phyloP scores from a whole-genome alignment of 2,113 vertebrate genomes.

The Nesogale talazaci region DNA sequence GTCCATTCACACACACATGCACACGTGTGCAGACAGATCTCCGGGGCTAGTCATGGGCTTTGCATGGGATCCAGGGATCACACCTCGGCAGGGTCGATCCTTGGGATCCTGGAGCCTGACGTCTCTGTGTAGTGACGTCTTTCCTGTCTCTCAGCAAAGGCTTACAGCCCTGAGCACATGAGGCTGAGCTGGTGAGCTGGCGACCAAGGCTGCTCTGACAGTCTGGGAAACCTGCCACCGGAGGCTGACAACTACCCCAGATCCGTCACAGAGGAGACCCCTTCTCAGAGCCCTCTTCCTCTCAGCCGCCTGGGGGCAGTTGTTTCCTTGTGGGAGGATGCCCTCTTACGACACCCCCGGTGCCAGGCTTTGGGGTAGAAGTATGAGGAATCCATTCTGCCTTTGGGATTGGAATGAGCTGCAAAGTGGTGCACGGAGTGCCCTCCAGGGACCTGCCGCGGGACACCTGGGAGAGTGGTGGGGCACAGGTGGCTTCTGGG shows the following conservation, averaged over 20 bases:
- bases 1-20: neutral
- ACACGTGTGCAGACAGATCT: neutral
- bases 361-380: neutral
- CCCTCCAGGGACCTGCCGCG: too few species aligned
- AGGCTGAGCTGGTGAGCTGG: too few species aligned
- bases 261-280: neutral
- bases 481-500: too few species aligned
- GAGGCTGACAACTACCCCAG: neutral
- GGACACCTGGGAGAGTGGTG: too few species aligned
- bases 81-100: too few species aligned
- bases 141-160: conserved; percentile 5
- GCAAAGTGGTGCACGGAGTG: neutral
- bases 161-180: neutral
- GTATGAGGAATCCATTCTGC: neutral
- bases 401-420: neutral
- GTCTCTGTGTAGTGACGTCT: neutral
- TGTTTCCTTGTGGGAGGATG: too few species aligned
- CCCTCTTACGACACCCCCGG: neutral
- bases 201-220: neutral
- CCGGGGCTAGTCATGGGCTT: neutral
- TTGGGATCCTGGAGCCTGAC: too few species aligned
- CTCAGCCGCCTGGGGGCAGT: neutral
- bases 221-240: neutral
- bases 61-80: neutral
- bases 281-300: neutral